Evolutionary conservation across 2,113 vertebrate species (phyloP).

Genomic region (Odontesthes bonariensis): DNA sequence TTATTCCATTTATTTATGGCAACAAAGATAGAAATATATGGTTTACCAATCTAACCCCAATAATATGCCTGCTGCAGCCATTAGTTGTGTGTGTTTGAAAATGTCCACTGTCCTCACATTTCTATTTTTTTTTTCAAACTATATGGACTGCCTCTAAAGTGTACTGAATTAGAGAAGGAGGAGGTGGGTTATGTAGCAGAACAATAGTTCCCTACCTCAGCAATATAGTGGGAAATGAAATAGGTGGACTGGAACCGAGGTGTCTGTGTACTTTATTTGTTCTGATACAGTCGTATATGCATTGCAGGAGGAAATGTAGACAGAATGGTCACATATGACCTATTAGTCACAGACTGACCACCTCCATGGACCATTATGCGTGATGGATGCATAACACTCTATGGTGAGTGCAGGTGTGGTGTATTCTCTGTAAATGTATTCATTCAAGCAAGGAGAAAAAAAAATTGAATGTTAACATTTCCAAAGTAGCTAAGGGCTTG

Average conservation of each 20-base stretch:
- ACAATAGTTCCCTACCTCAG: conserved; percentile 49
- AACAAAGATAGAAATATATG: not conserved
- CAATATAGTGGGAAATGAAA: conserved; percentile 44
- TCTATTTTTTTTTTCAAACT: conserved; percentile 6
- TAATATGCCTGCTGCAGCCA: conserved; percentile 6
- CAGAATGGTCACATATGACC: conserved; percentile 60
- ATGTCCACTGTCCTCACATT: conserved; percentile 9
- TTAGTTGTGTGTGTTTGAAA: conserved; percentile 42
- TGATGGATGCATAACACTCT: conserved; percentile 48
- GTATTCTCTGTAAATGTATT: conserved; percentile 42
- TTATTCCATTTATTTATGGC: not conserved
- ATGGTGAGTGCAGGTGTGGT: not conserved
- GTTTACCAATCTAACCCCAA: not conserved
- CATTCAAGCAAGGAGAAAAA: conserved; percentile 23
- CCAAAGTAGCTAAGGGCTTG: conserved; percentile 35
- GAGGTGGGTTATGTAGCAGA: conserved; percentile 21
- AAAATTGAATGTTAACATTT: conserved; percentile 10
- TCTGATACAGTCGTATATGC: conserved; percentile 52
- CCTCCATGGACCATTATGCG: conserved; percentile 50
- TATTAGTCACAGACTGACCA: conserved; percentile 63
- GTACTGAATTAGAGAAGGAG: conserved; percentile 30
- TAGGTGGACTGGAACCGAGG: conserved; percentile 43
- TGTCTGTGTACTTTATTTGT: conserved; percentile 53
- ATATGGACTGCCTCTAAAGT: conserved; percentile 24
- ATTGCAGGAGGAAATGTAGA: conserved; percentile 37